Percentiles rank a stretch among this genome's conserved stretches.
phyloP scores from a whole-genome alignment of 1,140 invertebrate genomes.

The Zaprionus kolodkinae region DNA sequence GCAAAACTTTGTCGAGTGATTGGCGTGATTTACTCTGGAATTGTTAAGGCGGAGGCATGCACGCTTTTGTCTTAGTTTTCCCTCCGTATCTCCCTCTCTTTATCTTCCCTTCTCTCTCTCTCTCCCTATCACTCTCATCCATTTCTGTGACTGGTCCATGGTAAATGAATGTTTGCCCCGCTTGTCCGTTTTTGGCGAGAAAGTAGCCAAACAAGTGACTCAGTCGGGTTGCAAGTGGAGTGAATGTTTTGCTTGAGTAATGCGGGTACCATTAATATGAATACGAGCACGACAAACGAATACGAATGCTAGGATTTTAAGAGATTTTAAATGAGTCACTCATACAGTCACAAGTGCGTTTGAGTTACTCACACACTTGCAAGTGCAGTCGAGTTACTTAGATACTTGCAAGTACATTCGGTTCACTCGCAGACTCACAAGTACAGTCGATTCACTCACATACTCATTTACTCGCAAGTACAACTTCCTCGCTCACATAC shows the following conservation, averaged over 20 bases:
- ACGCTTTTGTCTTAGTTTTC: constrained; percentile 31
- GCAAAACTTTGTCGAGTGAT: constrained; percentile 66
- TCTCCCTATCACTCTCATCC: too few species aligned
- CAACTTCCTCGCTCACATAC: too few species aligned
- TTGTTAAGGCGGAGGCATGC: constrained; percentile 50
- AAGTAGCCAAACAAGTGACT: constrained; percentile 71
- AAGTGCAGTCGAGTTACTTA: too few species aligned
- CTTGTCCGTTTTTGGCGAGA: constrained; percentile 47
- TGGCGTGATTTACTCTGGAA: constrained; percentile 67
- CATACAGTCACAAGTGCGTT: constrained; percentile 29
- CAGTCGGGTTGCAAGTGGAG: constrained; percentile 28
- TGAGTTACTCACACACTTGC: too few species aligned
- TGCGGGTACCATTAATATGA: constrained; percentile 40
- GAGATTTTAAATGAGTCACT: constrained; percentile 35
- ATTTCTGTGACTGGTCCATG: constrained; percentile 23
- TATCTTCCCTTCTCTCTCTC: background rate
- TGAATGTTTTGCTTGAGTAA: constrained; percentile 38
- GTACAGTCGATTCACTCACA: too few species aligned
- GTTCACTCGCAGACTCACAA: too few species aligned
- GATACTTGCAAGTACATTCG: too few species aligned
- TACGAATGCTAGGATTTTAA: background rate
- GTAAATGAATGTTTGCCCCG: constrained; percentile 21
- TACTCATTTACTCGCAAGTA: too few species aligned
- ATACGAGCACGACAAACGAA: constrained; percentile 11
- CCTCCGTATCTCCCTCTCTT: background rate